phyloP scores from a whole-genome alignment of 2,113 vertebrate species.

The Macrotus californicus region DNA sequence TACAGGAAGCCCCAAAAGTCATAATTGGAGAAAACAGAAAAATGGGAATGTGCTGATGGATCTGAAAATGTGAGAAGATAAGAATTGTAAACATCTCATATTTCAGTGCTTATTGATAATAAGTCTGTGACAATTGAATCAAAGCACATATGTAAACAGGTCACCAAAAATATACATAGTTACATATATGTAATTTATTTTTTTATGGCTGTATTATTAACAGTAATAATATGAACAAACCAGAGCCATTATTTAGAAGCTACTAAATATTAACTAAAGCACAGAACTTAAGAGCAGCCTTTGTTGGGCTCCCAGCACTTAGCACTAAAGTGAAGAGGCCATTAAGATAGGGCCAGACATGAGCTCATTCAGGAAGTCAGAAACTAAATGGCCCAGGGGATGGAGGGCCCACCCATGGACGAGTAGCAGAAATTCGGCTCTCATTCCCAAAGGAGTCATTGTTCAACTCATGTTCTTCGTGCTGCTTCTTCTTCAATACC shows the following conservation, averaged over 20 bases:
- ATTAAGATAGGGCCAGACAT: slow-evolving; percentile 12
- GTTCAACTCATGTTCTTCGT: not conserved
- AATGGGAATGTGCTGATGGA: not conserved
- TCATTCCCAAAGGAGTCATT: not conserved
- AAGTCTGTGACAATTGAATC: not conserved
- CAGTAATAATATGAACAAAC: not conserved
- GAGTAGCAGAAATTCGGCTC: not conserved
- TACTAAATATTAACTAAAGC: not conserved
- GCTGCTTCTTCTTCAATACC: not conserved
- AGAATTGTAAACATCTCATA: not conserved
- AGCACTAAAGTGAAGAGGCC: slow-evolving; percentile 21
- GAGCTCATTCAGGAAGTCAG: slow-evolving; percentile 25
- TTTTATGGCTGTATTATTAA: not conserved
- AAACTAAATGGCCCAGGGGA: not conserved
- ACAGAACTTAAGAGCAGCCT: not conserved
- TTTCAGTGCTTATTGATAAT: not conserved
- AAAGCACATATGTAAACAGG: not conserved
- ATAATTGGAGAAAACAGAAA: not conserved
- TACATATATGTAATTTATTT: not conserved
- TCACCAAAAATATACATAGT: not conserved
- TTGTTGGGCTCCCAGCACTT: not conserved
- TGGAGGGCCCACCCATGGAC: not conserved
- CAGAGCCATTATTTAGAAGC: slow-evolving; percentile 24
- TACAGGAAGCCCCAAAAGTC: not conserved
- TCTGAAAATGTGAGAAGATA: not conserved